phyloP scores from a whole-genome alignment of 2,888 invertebrate genomes.

The Sceliomorpha sp. region DNA sequence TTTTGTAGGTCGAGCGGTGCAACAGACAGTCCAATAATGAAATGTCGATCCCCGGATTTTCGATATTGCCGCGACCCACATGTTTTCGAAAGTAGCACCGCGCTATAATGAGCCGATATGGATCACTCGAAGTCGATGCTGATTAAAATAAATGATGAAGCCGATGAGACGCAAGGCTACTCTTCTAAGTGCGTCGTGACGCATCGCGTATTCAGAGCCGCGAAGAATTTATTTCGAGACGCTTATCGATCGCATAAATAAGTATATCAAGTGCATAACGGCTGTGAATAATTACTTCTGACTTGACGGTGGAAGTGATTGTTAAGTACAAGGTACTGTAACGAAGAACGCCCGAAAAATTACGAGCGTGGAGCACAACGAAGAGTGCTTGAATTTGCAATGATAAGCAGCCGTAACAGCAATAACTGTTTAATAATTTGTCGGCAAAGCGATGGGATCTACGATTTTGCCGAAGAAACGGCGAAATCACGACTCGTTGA shows the following conservation, averaged over 20 bases:
- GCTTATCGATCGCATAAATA: conserved; percentile 53
- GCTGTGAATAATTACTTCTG: conserved; percentile 45
- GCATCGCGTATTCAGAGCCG: conserved; percentile 43
- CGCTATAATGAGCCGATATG: conserved; percentile 34
- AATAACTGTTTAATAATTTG: conserved; percentile 43
- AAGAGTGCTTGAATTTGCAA: conserved; percentile 31
- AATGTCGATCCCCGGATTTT: conserved; percentile 33
- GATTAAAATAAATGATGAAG: conserved; percentile 52
- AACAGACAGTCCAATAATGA: conserved; percentile 41
- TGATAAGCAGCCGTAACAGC: conserved; percentile 45
- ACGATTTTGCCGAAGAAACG: conserved; percentile 24
- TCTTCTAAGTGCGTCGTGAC: conserved; percentile 47
- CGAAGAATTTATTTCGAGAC: conserved; percentile 46
- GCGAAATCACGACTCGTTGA: conserved; percentile 19
- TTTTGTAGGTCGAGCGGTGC: conserved; percentile 33
- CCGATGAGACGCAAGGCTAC: conserved; percentile 52
- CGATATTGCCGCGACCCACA: conserved; percentile 33
- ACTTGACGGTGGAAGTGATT: conserved; percentile 41
- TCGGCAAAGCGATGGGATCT: conserved; percentile 42
- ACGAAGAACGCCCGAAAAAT: conserved; percentile 46
- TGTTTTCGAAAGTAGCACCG: conserved; percentile 35
- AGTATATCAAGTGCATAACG: conserved; percentile 52
- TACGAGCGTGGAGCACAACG: conserved; percentile 32
- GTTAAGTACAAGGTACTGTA: conserved; percentile 33
- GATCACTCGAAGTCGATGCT: conserved; percentile 41